Base-by-base conservation (phyloP, 1,140 invertebrate species). In the Drosophila pectinifera region DNA sequence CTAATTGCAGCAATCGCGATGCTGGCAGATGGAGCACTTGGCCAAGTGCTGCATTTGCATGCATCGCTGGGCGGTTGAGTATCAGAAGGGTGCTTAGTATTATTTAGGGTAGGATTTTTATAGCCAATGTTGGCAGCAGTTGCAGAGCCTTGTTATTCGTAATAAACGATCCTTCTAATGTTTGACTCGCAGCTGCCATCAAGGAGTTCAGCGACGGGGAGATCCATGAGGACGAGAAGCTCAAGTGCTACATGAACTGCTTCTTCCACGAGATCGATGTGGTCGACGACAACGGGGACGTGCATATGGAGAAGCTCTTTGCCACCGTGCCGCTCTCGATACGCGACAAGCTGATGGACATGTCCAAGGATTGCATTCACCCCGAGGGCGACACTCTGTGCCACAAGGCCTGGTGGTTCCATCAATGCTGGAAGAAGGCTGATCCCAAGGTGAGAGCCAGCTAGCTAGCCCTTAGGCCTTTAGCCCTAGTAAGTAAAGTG, bases 361-460 rank as follows among this genome's bases (percentile, higher is more conserved):
- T 91, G 84, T 78, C 88, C 5, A 59, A 88, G 54, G 58, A 63
- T 4, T 92, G 91, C 24, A 20, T 82, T 13, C 80, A 91, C 59
- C 90, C 91, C 6, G 73, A 84, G 51, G 91, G 90, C 34, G 91
- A 92, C 51, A 89, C 70, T 1, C 31, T 92, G 13, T 92, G 92
- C 48, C 80, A 92, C 49, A 91, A 91, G 61, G 92, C 92, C 26
- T 92, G 92, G 88, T 92, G 91, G 91, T 92, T 92, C 63, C 84
- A 92, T 54, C 85, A 92, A 43, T 92, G 92, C 67, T 92, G 92
- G 92, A 92, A 92, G 38, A 92, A 91, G 46, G 91, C 91, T 20
- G 92, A 92, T 84, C 92, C 92, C 41, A 79, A 78, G 73, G 85
- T 79, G 34, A 53, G 18, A 10, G 3, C n/a, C n/a, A n/a, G n/a